These are phyloP conservation scores for Channa argus DNA, from an alignment of 2,113 vertebrate species.

Conservation along the genomic window DNA sequence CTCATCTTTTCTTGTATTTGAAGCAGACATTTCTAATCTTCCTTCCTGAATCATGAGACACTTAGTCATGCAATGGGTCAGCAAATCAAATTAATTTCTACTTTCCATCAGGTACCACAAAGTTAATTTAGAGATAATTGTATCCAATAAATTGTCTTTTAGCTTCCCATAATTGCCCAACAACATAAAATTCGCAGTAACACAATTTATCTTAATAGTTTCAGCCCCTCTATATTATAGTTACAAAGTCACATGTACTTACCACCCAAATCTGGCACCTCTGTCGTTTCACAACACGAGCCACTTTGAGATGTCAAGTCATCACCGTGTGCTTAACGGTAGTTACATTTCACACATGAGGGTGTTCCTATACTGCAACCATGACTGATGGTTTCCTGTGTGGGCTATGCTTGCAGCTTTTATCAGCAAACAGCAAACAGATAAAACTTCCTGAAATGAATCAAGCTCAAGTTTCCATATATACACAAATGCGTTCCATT, in stretches of 20 bases:
- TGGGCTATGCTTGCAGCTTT: conserved; percentile 17
- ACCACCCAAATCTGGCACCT: conserved; percentile 44
- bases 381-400: conserved; percentile 71
- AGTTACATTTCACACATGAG: conserved; percentile 30
- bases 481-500: no score
- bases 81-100: conserved; percentile 9
- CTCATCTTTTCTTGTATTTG: conserved; percentile 12
- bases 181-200: background rate
- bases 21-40: conserved; percentile 74
- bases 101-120: background rate
- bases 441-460: conserved; percentile 44
- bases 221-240: background rate
- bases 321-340: background rate
- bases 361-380: conserved; percentile 46
- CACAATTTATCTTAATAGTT: background rate
- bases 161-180: background rate
- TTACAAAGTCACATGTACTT: conserved; percentile 24
- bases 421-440: background rate
- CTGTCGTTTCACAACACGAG: conserved; percentile 22
- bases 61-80: conserved; percentile 22
- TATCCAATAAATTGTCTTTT: background rate
- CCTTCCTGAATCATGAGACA: conserved; percentile 62
- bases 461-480: background rate
- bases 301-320: conserved; percentile 24
- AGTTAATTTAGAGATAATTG: background rate